Evolutionary conservation across 2,888 invertebrate species (phyloP).

Genomic region (Mechanitis mazaeus): DNA sequence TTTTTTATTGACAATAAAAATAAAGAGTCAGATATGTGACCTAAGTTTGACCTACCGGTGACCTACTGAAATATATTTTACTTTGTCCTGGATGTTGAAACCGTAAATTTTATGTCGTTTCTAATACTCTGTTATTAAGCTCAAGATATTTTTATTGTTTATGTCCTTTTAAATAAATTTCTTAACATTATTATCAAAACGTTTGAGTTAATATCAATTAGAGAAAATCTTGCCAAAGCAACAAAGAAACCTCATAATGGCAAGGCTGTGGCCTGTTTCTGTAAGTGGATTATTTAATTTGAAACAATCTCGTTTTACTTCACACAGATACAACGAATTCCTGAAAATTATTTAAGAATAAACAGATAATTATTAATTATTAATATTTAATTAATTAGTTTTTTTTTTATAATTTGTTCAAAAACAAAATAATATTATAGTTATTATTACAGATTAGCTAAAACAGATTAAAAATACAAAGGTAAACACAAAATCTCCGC

Average conservation of each 20-base stretch:
- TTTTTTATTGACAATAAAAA: too few species aligned
- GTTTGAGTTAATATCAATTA: conserved; percentile 9
- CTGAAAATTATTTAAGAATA: conserved; percentile 3
- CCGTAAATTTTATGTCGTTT: too few species aligned
- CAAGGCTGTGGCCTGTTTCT: conserved; percentile 16
- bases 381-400: not conserved
- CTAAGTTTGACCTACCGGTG: too few species aligned
- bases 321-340: conserved; percentile 6
- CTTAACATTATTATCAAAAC: not conserved
- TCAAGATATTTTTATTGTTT: too few species aligned
- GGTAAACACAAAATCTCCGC: not conserved
- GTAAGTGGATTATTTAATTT: conserved; percentile 25
- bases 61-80: too few species aligned
- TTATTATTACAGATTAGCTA: not conserved
- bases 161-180: too few species aligned
- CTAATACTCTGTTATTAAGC: too few species aligned
- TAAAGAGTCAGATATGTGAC: too few species aligned
- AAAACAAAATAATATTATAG: not conserved
- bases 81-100: too few species aligned
- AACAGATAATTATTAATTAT: not conserved
- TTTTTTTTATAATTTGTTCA: not conserved
- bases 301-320: conserved; percentile 3
- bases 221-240: conserved; percentile 14
- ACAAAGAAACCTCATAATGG: conserved; percentile 23
- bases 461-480: not conserved